Base-by-base conservation (phyloP, 2,113 vertebrate genomes). In the Lepisosteus oculatus region DNA sequence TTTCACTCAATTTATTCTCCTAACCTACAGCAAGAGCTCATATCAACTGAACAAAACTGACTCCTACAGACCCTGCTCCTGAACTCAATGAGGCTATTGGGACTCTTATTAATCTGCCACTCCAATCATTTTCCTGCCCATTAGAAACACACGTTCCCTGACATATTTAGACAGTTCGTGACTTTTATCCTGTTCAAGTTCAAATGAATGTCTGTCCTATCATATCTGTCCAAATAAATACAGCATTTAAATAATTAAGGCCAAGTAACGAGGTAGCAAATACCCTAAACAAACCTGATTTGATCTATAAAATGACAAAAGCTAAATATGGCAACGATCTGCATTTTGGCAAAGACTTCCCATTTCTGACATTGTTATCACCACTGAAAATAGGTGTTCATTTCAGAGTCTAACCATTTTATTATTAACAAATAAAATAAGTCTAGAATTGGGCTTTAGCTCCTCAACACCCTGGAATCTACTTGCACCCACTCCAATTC, bases 101-200 rank as follows among this genome's bases (percentile, higher is more conserved):
- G 42, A 68, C 65, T 67, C 67, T 68, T 61, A 68, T 73, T 65
- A 68, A 61, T 62, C 15, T 17, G n/a, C 72, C 65, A 14, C 59
- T 29, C 65, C 67, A 62, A 73, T 73, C 67, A 73, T 68, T 73
- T 44, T 44, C 6, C 72, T 61, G 72, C 56, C 56, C 15, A 44
- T 73, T 62, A 65, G 61, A 61, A 15, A 29, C 66, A 68, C 67
- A 73, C 15, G 72, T 54, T 54, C 54, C 56, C 11, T 57, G 67
- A 73, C 61, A 66, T 54, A 73, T 73, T 68, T 65, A 61, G 65
- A 67, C 65, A 68, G 55, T 65, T 68, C 67, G 65, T 68, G 65
- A 68, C 62, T 68, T 67, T 61, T 65, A 68, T 54, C 61, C 72
- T 65, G 55, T 61, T 68, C 65, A 45, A 68, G 65, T 54, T 61